Conservation (phyloP, 2,888 invertebrate genomes). For the Cephus runcator region DNA sequence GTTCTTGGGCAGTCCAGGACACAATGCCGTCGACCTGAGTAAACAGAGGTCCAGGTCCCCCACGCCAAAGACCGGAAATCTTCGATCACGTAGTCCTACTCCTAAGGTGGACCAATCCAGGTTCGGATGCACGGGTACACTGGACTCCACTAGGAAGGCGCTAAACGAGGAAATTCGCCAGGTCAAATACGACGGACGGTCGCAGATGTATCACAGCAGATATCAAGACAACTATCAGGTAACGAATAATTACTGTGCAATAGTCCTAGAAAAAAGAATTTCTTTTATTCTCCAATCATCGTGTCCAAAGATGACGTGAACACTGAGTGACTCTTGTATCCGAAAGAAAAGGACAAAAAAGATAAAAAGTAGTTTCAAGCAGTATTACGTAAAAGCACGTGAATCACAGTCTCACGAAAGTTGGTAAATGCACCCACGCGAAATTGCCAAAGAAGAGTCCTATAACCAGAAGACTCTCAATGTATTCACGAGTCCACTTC, state of each 20-base stretch:
- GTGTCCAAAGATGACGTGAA: background rate
- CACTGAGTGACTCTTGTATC: background rate
- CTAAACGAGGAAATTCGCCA: constrained; percentile 43
- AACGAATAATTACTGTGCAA: background rate
- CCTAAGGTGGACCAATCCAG: constrained; percentile 35
- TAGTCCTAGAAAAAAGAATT: background rate
- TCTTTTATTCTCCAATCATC: background rate
- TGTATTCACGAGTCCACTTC: background rate
- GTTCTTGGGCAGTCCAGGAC: constrained; percentile 59
- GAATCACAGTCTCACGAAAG: background rate
- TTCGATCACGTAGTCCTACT: constrained; percentile 49
- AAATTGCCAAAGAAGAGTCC: background rate
- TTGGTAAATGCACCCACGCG: background rate
- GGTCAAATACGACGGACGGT: constrained; percentile 38
- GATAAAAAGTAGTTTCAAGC: background rate
- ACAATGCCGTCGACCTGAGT: constrained; percentile 43
- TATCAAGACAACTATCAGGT: constrained; percentile 51
- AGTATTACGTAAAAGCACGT: background rate
- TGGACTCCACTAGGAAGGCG: constrained; percentile 36
- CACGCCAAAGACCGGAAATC: constrained; percentile 63
- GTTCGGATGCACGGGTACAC: constrained; percentile 19
- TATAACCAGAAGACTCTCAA: background rate
- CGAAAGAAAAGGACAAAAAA: background rate
- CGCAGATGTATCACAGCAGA: constrained; percentile 45
- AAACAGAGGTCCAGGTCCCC: constrained; percentile 59